Evolutionary conservation across 2,113 vertebrate genomes (phyloP).

Genomic region (Vulpes lagopus): DNA sequence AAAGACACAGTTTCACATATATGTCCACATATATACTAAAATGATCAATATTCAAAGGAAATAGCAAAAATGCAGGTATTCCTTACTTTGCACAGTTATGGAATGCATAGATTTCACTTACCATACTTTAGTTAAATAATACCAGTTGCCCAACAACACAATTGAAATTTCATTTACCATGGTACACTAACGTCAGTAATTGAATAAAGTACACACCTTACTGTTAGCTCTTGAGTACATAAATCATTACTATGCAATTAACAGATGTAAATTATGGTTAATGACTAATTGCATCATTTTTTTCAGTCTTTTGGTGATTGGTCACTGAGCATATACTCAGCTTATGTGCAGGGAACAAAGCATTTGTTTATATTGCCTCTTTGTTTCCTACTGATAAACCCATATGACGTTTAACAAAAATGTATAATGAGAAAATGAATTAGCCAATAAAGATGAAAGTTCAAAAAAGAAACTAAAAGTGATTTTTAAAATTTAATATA

Average conservation of each 20-base stretch:
- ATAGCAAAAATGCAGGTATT: neutral
- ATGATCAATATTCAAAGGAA: neutral
- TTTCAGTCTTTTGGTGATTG: neutral
- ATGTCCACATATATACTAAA: neutral
- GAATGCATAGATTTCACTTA: neutral
- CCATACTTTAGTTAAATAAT: neutral
- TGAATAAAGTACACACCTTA: neutral
- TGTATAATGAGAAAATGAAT: neutral
- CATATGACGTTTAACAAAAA: neutral
- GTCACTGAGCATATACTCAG: neutral
- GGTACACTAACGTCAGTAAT: neutral
- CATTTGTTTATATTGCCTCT: neutral
- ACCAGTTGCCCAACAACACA: neutral
- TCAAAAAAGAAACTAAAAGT: neutral
- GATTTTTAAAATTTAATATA: neutral
- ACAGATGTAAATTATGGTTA: neutral
- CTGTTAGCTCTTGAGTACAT: neutral
- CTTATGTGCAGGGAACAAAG: neutral
- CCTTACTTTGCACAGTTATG: neutral
- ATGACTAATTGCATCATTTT: neutral
- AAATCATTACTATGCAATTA: neutral
- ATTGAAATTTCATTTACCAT: neutral
- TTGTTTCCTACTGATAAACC: neutral
- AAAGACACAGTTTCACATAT: neutral
- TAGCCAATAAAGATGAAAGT: neutral